These are phyloP conservation scores for Trissolcus basalis DNA, from an alignment of 1,140 invertebrate genomes.

Conservation along the genomic window DNA sequence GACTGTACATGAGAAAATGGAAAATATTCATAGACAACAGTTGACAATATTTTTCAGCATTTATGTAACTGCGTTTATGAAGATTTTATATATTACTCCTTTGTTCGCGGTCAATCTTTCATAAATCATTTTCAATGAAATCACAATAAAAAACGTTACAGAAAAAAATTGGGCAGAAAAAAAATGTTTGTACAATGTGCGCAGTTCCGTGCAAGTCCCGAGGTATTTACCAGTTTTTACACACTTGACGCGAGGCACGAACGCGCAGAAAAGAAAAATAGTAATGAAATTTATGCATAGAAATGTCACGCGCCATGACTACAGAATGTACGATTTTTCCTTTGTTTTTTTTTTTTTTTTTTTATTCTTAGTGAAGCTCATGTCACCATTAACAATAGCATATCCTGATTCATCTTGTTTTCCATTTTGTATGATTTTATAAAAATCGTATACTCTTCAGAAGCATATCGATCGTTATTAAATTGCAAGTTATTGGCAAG, in stretches of 20 bases:
- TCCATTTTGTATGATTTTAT: no score
- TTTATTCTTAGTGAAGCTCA: slow-evolving; percentile 12
- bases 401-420: no score
- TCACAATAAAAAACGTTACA: no score
- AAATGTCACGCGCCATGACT: slow-evolving; percentile 22
- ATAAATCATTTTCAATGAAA: no score
- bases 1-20: slow-evolving; percentile 40
- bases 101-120: no score
- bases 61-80: no score
- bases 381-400: slow-evolving; percentile 3
- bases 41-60: no score
- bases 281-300: slow-evolving; percentile 35
- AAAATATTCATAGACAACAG: background rate
- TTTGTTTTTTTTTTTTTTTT: slow-evolving; percentile 7
- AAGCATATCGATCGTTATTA: no score
- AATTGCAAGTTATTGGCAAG: no score
- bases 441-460: no score
- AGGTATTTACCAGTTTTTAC: background rate
- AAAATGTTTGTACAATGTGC: background rate
- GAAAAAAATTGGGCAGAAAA: no score
- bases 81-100: no score
- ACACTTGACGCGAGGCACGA: slow-evolving; percentile 11
- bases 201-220: background rate
- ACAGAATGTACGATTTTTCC: slow-evolving; percentile 1
- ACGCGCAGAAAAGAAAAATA: slow-evolving; percentile 19